Evolutionary conservation across 1,140 invertebrate species (phyloP), one percentile per base, ranked within the genome.

Genomic region (Solen grandis): DNA sequence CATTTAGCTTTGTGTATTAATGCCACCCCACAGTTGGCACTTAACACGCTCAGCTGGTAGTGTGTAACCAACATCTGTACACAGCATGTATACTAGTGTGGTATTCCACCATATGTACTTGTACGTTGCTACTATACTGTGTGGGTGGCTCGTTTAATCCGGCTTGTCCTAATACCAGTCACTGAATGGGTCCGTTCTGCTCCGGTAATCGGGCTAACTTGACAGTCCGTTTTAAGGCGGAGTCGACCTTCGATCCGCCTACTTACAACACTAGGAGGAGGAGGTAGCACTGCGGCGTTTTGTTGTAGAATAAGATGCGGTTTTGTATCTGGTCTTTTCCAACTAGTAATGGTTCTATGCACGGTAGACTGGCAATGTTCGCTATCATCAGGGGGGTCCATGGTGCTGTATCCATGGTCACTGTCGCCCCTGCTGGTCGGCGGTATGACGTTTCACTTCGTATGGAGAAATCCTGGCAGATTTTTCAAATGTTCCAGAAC

Each of bases 401-500:
- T 98, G 0, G 97, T 98, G 22, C 96, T 97, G 90, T 98, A 98
- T 1, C 97, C 97, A 90, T 98, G 96, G 92, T 98, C 97, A 36
- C 96, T 97, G 84, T 97, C 97, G 5, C 96, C 96, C 80, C 95
- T n/a, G 90, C 87, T 27, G 96, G 95, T 55, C 96, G 93, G 36
- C 96, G 93, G 87, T 97, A 97, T 50, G 93, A 94, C 0, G 96
- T 96, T 96, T 95, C 54, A 98, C 95, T 57, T 96, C 95, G 89
- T 98, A 98, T 0, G 97, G 97, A 0, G 96, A 97, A 79, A 97
- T 95, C 2, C 95, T 95, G 0, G 96, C 92, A 14, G 92, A 88
- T 75, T 92, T 93, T 60, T 93, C 93, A 86, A 93, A 91, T 77
- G 88, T 87, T 36, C 89, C 63, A 93, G 78, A 1, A 93, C 89